Conservation (phyloP, 2,797 vertebrate species). For the Ctenopoma kingsleyae region DNA sequence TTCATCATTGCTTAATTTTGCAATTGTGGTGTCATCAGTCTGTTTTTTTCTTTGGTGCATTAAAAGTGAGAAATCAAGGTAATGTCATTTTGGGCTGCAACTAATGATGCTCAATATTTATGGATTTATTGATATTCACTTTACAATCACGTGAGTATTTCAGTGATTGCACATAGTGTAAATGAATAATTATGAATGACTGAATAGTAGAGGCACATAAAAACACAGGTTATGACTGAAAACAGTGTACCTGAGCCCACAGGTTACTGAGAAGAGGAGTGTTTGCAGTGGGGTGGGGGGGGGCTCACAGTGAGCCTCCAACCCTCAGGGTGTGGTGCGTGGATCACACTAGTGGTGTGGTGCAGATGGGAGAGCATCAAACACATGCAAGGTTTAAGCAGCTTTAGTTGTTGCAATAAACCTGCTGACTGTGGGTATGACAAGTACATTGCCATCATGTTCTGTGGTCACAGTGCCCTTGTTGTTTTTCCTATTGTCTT, state of each 20-base stretch:
- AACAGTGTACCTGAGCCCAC: not conserved
- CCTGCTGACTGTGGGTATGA: conserved; percentile 76
- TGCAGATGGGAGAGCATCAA: conserved; percentile 65
- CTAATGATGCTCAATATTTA: not conserved
- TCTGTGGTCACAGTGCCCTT: conserved; percentile 56
- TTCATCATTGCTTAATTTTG: not conserved
- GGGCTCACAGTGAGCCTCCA: conserved; percentile 33
- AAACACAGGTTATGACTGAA: not conserved
- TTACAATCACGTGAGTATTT: no score
- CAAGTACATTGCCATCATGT: conserved; percentile 74
- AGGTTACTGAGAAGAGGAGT: conserved; percentile 10
- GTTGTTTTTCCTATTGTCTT: conserved; percentile 71
- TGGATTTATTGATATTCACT: no score
- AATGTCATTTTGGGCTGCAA: not conserved
- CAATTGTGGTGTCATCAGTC: not conserved
- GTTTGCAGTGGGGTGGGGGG: conserved; percentile 5
- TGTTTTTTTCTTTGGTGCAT: not conserved
- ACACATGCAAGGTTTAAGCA: conserved; percentile 61
- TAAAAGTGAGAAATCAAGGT: not conserved
- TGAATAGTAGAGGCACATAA: no score
- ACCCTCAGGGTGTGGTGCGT: conserved; percentile 41
- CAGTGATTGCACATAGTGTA: no score
- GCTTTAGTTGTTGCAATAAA: conserved; percentile 71
- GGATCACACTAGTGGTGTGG: conserved; percentile 45
- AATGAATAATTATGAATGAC: no score